These are phyloP conservation scores for Caracal caracal DNA, from an alignment of 2,113 vertebrate species.

Conservation along the genomic window DNA sequence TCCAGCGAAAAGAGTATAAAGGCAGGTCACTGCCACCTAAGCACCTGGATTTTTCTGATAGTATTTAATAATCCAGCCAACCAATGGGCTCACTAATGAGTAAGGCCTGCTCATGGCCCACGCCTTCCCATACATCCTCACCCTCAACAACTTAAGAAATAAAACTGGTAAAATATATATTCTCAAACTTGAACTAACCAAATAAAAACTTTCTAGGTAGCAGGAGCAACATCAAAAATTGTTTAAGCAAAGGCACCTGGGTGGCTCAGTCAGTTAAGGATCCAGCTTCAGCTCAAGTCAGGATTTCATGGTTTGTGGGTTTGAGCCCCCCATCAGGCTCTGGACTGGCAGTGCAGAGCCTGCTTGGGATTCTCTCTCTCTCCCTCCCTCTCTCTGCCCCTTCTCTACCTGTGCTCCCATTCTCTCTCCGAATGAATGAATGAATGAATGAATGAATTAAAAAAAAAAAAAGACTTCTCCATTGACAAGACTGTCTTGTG, in stretches of 20 bases:
- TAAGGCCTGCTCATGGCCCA: not conserved
- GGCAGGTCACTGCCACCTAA: accelerated
- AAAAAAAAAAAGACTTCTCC: not conserved
- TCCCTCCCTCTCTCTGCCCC: too few species aligned
- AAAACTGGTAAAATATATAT: not conserved
- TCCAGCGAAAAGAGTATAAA: not conserved
- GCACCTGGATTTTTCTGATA: not conserved
- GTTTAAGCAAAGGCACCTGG: too few species aligned
- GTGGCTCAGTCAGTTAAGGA: too few species aligned
- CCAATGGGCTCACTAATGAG: not conserved
- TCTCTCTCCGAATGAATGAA: too few species aligned
- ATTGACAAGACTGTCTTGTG: not conserved
- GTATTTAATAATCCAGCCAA: not conserved
- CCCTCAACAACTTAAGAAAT: not conserved
- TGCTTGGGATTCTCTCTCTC: too few species aligned
- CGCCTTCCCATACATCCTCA: not conserved
- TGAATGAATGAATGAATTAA: too few species aligned
- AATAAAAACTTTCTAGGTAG: not conserved
- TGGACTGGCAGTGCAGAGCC: too few species aligned
- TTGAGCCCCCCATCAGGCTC: too few species aligned
- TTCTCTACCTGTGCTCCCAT: too few species aligned
- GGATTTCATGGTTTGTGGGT: too few species aligned
- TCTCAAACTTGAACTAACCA: not conserved
- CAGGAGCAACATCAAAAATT: not conserved
- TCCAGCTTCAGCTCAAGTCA: too few species aligned